Evolutionary conservation across 2,797 vertebrate genomes (phyloP).

Genomic region (Bovichtus variegatus): DNA sequence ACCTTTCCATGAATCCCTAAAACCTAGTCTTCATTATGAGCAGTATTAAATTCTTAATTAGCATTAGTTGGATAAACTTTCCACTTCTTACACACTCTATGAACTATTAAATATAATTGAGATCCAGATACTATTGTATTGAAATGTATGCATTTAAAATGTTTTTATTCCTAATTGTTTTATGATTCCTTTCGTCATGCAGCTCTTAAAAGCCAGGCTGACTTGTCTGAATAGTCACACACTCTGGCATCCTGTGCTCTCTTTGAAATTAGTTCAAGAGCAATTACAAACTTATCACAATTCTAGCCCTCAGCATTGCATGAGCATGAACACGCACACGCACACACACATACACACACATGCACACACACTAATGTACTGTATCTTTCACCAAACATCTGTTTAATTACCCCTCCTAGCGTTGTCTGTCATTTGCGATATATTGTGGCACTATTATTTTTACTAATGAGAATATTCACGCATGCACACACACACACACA

Average conservation of each 20-base stretch:
- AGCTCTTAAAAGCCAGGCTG: slow-evolving; percentile 22
- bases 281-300: slow-evolving; percentile 59
- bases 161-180: slow-evolving; percentile 17
- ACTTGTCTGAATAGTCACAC: slow-evolving; percentile 29
- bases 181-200: slow-evolving; percentile 26
- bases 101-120: neutral
- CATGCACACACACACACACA: no score
- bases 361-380: slow-evolving; percentile 29
- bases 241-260: slow-evolving; percentile 34
- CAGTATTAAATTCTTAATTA: slow-evolving; percentile 5
- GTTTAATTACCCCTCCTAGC: slow-evolving; percentile 67
- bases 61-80: neutral
- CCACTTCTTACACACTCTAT: neutral
- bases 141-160: slow-evolving; percentile 13
- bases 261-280: slow-evolving; percentile 62
- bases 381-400: slow-evolving; percentile 69
- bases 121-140: slow-evolving; percentile 10
- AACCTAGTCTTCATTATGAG: neutral
- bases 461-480: no score
- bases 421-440: slow-evolving; percentile 60
- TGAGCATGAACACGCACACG: neutral
- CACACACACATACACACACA: no score
- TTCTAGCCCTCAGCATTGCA: slow-evolving; percentile 39
- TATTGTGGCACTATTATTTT: slow-evolving; percentile 60
- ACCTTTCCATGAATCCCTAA: neutral